Evolutionary conservation across 2,113 vertebrate genomes (phyloP).

Genomic region (Mixornis gularis): DNA sequence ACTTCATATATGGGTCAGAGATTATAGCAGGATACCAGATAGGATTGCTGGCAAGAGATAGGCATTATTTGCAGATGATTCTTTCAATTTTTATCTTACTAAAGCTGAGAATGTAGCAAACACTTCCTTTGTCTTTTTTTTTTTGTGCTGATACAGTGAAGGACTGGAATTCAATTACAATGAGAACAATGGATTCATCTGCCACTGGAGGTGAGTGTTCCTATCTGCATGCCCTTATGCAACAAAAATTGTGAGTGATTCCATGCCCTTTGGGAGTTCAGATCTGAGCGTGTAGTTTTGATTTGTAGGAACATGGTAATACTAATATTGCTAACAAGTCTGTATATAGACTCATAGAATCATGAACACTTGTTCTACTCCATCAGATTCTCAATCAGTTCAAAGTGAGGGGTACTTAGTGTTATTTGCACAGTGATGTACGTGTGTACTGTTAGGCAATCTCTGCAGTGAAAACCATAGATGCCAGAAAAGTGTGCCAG

Average conservation of each 20-base stretch:
- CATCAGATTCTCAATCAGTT: background rate
- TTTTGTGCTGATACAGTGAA: constrained; percentile 50
- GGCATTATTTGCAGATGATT: background rate
- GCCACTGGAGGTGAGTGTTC: constrained; percentile 66
- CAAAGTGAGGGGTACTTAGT: background rate
- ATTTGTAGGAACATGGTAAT: background rate
- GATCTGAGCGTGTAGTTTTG: background rate
- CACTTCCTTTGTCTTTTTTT: background rate
- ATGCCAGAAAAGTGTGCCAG: background rate
- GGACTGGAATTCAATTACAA: constrained; percentile 69
- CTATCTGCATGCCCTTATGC: background rate
- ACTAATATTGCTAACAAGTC: background rate
- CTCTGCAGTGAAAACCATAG: background rate
- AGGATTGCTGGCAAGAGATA: background rate
- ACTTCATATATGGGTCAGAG: background rate
- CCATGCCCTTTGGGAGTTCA: background rate
- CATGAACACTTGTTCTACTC: background rate
- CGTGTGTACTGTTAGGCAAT: background rate
- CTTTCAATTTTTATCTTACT: background rate
- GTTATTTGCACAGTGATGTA: background rate
- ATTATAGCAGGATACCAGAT: background rate
- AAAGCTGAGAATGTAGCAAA: background rate
- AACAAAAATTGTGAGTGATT: background rate
- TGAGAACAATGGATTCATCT: constrained; percentile 70
- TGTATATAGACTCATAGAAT: background rate